Percentiles rank a stretch among this genome's conserved stretches.
Conservation (phyloP, 2,797 vertebrate species). For the Tenualosa thibaudeaui region DNA sequence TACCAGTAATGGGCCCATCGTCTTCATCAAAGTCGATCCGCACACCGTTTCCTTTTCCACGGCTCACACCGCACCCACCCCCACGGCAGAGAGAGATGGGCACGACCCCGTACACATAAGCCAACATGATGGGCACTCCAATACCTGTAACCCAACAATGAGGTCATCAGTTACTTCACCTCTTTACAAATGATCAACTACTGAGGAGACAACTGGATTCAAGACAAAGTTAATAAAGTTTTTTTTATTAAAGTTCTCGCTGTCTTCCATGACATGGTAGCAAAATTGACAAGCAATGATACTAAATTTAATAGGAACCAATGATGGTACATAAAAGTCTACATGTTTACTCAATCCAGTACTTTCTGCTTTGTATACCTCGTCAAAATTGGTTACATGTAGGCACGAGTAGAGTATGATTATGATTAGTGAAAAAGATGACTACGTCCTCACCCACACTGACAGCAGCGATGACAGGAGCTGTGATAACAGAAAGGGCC, state of each 20-base stretch:
- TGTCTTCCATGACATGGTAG: background rate
- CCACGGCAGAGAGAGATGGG: constrained; percentile 96
- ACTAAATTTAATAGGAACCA: background rate
- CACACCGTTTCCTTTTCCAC: constrained; percentile 92
- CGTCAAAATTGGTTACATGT: background rate
- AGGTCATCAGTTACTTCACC: background rate
- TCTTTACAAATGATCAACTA: background rate
- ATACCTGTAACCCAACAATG: constrained; percentile 77
- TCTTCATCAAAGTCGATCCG: constrained; percentile 98
- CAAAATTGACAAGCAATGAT: no score
- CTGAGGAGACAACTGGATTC: background rate
- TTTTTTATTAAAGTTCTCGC: background rate
- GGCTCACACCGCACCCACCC: constrained; percentile 93
- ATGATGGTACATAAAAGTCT: background rate
- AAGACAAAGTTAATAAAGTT: background rate
- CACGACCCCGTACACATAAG: constrained; percentile 96
- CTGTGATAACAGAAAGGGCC: constrained; percentile 93
- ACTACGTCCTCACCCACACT: constrained; percentile 86
- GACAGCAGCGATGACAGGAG: constrained; percentile 97
- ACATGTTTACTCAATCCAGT: background rate
- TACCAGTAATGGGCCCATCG: constrained; percentile 96
- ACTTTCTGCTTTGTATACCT: no score
- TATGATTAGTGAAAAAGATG: background rate
- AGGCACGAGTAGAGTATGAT: background rate
- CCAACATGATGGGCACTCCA: constrained; percentile 97